Conservation (phyloP, 2,888 invertebrate genomes). For the Drosophila stalkeri region DNA sequence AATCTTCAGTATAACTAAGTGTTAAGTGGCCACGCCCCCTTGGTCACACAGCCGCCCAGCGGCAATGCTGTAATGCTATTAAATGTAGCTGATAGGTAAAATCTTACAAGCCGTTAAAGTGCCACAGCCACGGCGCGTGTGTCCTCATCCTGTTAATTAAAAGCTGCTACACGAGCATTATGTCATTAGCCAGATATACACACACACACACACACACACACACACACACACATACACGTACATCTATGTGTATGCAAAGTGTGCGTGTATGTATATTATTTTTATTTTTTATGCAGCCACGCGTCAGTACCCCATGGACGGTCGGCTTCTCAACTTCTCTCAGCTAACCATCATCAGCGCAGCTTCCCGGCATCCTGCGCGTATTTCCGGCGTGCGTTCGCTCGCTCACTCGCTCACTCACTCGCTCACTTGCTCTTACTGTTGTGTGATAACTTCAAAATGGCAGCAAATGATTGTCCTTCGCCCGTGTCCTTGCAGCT, state of each 20-base stretch:
- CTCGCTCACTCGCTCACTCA: conserved; percentile 53
- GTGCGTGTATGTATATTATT: not conserved
- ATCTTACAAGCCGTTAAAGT: conserved; percentile 75
- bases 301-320: conserved; percentile 49
- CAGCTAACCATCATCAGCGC: conserved; percentile 50
- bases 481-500: conserved; percentile 23
- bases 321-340: conserved; percentile 1
- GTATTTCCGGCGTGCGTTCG: conserved; percentile 80
- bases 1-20: conserved; percentile 28
- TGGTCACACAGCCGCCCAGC: conserved; percentile 23
- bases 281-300: conserved; percentile 52
- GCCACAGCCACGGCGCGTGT: conserved; percentile 53
- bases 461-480: conserved; percentile 60
- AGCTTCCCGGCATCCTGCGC: conserved; percentile 71
- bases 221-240: conserved; percentile 4
- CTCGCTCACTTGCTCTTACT: conserved; percentile 46
- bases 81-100: conserved; percentile 46
- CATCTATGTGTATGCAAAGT: conserved; percentile 22
- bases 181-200: conserved; percentile 61
- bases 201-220: not conserved
- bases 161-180: conserved; percentile 61
- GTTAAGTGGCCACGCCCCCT: conserved; percentile 53
- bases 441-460: conserved; percentile 70
- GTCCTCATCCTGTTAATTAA: conserved; percentile 73
- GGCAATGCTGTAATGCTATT: conserved; percentile 18